Evolutionary conservation across 2,113 vertebrate species (phyloP).

Genomic region (Camelus bactrianus): DNA sequence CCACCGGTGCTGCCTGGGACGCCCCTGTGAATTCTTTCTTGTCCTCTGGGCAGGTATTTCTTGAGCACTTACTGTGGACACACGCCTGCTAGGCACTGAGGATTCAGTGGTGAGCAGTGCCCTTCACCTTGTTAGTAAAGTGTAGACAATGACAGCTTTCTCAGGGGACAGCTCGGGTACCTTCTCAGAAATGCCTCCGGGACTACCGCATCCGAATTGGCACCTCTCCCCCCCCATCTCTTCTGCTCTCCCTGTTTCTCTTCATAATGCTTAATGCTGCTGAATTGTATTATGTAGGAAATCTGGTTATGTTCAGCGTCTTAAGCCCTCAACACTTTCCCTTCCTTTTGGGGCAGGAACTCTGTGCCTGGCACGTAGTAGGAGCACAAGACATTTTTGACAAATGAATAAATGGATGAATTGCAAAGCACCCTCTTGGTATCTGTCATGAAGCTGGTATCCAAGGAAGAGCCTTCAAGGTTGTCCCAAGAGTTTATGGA

Average conservation of each 20-base stretch:
- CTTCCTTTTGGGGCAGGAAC: neutral
- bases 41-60: neutral
- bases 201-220: neutral
- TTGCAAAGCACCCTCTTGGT: neutral
- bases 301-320: neutral
- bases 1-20: neutral
- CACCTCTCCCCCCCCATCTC: neutral
- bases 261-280: neutral
- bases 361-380: neutral
- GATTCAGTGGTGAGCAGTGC: rapidly evolving
- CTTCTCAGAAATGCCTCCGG: neutral
- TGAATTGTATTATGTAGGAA: neutral
- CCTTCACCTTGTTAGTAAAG: neutral
- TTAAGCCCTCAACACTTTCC: rapidly evolving
- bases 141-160: neutral
- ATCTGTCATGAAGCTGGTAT: neutral
- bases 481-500: neutral
- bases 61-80: neutral
- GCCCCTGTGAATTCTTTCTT: neutral
- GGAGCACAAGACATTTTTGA: neutral
- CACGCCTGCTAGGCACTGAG: neutral
- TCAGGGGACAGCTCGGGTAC: neutral
- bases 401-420: neutral
- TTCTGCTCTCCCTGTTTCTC: neutral
- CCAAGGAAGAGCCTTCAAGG: neutral